These are phyloP conservation scores for Nothoprocta pentlandii DNA, from an alignment of 2,113 vertebrate species.

Conservation along the genomic window DNA sequence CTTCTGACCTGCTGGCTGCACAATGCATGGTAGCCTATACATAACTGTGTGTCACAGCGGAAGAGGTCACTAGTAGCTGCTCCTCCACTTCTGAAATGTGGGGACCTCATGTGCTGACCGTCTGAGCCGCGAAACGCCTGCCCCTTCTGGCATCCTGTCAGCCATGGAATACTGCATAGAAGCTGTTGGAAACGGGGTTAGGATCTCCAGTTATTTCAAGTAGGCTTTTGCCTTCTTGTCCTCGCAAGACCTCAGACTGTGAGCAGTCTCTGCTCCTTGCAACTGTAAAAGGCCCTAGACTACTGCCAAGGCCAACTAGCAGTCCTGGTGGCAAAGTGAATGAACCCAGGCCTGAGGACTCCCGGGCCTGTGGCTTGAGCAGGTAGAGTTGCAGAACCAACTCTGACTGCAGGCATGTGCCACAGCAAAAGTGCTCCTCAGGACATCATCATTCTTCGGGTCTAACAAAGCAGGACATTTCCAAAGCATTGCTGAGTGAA, in stretches of 20 bases:
- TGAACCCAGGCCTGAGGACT: neutral
- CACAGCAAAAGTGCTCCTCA: neutral
- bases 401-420: neutral
- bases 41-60: fast-evolving
- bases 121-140: neutral
- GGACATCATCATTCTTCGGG: neutral
- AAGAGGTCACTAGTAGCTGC: neutral
- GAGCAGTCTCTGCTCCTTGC: neutral
- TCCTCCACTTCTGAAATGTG: neutral
- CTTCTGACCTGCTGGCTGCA: neutral
- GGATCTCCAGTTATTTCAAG: neutral
- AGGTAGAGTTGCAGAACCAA: neutral
- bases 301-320: fast-evolving
- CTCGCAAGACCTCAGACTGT: neutral
- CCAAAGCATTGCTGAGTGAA: neutral
- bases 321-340: neutral
- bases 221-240: neutral
- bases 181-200: neutral
- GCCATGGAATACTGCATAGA: neutral
- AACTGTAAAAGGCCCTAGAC: neutral
- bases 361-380: neutral
- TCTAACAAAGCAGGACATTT: neutral
- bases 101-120: neutral
- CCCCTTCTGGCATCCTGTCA: neutral
- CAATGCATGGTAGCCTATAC: neutral